Conservation (phyloP, 2,888 invertebrate species). For the Linnaemya vulpina region DNA sequence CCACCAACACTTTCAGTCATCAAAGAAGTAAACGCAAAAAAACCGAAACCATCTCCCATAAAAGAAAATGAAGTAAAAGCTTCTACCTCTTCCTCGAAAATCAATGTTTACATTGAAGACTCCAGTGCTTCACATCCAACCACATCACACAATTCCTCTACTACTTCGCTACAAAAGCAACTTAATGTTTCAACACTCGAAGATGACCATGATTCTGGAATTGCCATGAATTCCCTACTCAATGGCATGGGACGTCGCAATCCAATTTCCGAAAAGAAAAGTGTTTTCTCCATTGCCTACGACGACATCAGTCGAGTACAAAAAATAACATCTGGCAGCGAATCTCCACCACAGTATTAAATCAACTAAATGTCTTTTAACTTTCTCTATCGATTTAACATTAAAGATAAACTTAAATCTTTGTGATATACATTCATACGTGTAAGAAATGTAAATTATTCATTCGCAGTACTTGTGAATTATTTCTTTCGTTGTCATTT, state of each 20-base stretch:
- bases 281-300: slow-evolving; percentile 96
- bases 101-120: slow-evolving; percentile 78
- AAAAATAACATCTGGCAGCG: slow-evolving; percentile 91
- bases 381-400: background rate
- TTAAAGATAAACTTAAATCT: background rate
- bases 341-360: slow-evolving; percentile 86
- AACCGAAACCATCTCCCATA: slow-evolving; percentile 82
- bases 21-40: slow-evolving; percentile 72
- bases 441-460: slow-evolving; percentile 23
- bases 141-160: slow-evolving; percentile 54
- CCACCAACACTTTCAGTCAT: slow-evolving; percentile 82
- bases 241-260: slow-evolving; percentile 86
- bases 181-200: slow-evolving; percentile 86
- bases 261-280: slow-evolving; percentile 93
- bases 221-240: slow-evolving; percentile 87
- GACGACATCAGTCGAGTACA: slow-evolving; percentile 93
- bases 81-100: slow-evolving; percentile 77
- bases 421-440: slow-evolving; percentile 26
- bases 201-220: slow-evolving; percentile 90
- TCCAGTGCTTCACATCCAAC: slow-evolving; percentile 76
- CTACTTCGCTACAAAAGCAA: slow-evolving; percentile 81
- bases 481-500: slow-evolving; percentile 48
- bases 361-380: background rate
- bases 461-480: background rate
- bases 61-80: slow-evolving; percentile 82